These are phyloP conservation scores for Melikaiella ostensackeni DNA, from an alignment of 2,888 invertebrate species.

Conservation along the genomic window DNA sequence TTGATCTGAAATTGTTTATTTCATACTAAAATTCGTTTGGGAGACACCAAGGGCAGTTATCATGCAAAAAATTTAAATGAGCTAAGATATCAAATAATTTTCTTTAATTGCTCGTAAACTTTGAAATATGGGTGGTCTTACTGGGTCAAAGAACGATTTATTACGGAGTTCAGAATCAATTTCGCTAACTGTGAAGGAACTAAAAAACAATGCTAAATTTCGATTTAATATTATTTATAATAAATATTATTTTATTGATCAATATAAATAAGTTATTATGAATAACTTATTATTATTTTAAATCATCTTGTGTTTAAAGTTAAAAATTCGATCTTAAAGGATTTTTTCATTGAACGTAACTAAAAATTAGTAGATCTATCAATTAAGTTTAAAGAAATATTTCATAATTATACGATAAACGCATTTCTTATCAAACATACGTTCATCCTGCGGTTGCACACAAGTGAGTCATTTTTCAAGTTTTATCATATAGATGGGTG, in stretches of 20 bases:
- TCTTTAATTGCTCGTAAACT: background rate
- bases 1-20: no score
- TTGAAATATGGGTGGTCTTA: background rate
- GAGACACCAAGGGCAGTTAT: background rate
- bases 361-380: no score
- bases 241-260: no score
- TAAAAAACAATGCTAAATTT: background rate
- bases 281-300: background rate
- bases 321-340: no score
- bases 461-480: background rate
- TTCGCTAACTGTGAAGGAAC: background rate
- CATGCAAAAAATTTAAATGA: background rate
- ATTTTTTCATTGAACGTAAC: no score
- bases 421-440: background rate
- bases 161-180: background rate
- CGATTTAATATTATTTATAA: background rate
- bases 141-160: background rate
- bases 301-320: no score
- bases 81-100: background rate
- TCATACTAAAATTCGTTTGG: background rate
- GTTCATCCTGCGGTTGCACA: background rate
- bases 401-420: no score
- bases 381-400: no score
- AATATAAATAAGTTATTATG: background rate
- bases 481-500: slow-evolving; percentile 18